phyloP scores from a whole-genome alignment of 2,888 invertebrate genomes.

The Harpalus rubripes region DNA sequence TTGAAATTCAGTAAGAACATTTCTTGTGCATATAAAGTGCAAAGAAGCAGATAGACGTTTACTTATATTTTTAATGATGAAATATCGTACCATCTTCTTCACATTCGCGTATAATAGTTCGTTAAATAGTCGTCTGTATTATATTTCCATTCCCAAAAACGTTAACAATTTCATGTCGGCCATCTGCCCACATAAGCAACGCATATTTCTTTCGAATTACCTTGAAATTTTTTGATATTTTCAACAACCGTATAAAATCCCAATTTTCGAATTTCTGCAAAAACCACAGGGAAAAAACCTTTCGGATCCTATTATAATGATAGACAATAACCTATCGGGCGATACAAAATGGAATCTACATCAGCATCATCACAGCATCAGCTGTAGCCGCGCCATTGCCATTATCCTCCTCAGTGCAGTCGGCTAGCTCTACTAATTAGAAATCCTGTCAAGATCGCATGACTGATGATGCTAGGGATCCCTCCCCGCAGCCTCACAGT shows the following conservation, averaged over 20 bases:
- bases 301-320: background rate
- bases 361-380: background rate
- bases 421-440: slow-evolving; percentile 75
- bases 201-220: background rate
- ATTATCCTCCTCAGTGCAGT: slow-evolving; percentile 38
- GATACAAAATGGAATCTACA: slow-evolving; percentile 57
- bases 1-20: no score
- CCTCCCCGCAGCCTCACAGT: slow-evolving; percentile 69
- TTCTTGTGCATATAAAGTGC: no score
- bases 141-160: no score
- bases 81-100: no score
- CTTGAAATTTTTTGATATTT: background rate
- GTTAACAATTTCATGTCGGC: no score
- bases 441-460: slow-evolving; percentile 75
- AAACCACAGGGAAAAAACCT: background rate
- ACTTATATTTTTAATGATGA: no score
- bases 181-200: no score
- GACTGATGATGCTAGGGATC: slow-evolving; percentile 74
- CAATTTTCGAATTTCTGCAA: background rate
- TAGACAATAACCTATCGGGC: background rate
- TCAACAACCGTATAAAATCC: background rate
- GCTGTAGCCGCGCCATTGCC: slow-evolving; percentile 6
- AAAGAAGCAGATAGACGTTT: no score
- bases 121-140: no score
- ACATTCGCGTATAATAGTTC: no score